These are phyloP conservation scores for Ichneumoninae sp. DNA, from an alignment of 2,888 invertebrate species.

Conservation along the genomic window DNA sequence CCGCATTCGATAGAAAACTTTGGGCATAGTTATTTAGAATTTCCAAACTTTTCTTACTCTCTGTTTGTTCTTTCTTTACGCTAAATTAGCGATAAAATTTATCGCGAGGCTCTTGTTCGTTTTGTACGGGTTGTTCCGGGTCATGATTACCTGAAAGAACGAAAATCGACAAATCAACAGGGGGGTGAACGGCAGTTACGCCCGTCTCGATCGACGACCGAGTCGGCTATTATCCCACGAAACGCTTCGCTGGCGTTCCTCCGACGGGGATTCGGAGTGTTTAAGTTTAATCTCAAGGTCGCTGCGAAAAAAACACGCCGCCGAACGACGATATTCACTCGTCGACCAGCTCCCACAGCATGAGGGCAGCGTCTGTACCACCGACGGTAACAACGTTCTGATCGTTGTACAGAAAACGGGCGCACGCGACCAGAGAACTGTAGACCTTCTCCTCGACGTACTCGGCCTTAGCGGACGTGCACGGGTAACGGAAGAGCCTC, in stretches of 20 bases:
- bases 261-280: background rate
- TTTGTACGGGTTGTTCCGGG: constrained; percentile 2
- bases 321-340: constrained; percentile 86
- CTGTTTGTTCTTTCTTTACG: background rate
- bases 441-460: constrained; percentile 95
- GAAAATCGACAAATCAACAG: constrained; percentile 50
- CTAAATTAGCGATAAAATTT: constrained; percentile 23
- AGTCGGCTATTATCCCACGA: constrained; percentile 56
- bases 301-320: constrained; percentile 1
- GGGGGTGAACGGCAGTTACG: constrained; percentile 65
- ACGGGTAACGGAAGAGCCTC: constrained; percentile 94
- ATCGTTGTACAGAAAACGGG: constrained; percentile 94
- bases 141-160: constrained; percentile 22
- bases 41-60: constrained; percentile 21
- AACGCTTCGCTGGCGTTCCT: constrained; percentile 38
- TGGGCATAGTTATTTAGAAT: constrained; percentile 15
- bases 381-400: constrained; percentile 94
- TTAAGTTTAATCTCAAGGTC: background rate
- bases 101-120: constrained; percentile 14
- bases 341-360: constrained; percentile 95
- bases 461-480: constrained; percentile 93
- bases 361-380: constrained; percentile 94
- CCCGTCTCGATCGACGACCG: constrained; percentile 60
- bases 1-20: constrained; percentile 25
- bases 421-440: constrained; percentile 92